phyloP scores from a whole-genome alignment of 2,113 vertebrate genomes.

The Falco punctatus region DNA sequence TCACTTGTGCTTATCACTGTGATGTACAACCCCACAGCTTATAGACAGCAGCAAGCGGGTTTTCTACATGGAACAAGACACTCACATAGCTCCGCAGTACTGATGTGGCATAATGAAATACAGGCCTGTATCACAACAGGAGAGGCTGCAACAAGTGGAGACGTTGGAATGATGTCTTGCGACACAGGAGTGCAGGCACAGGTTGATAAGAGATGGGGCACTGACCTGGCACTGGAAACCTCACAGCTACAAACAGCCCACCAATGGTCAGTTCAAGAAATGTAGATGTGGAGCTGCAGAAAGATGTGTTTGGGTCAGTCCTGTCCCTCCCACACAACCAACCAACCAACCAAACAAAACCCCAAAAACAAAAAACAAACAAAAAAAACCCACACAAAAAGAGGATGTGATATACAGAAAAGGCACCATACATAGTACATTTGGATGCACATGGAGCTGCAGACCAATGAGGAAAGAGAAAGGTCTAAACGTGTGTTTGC shows the following conservation, averaged over 20 bases:
- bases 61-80: neutral
- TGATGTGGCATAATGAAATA: fast-evolving
- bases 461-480: neutral
- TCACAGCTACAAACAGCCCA: no score
- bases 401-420: neutral
- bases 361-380: no score
- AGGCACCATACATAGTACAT: neutral
- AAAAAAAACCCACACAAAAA: neutral
- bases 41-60: neutral
- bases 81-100: neutral
- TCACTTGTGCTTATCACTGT: no score
- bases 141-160: fast-evolving
- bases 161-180: neutral
- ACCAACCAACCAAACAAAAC: no score
- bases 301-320: no score
- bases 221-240: neutral
- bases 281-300: neutral
- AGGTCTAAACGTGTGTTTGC: neutral
- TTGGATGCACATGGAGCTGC: neutral
- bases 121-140: neutral
- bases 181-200: neutral
- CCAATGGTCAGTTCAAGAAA: neutral
- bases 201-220: neutral
- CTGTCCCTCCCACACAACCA: no score
- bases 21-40: no score